Evolutionary conservation across 2,888 invertebrate genomes (phyloP).

Genomic region (Nomada fabriciana): DNA sequence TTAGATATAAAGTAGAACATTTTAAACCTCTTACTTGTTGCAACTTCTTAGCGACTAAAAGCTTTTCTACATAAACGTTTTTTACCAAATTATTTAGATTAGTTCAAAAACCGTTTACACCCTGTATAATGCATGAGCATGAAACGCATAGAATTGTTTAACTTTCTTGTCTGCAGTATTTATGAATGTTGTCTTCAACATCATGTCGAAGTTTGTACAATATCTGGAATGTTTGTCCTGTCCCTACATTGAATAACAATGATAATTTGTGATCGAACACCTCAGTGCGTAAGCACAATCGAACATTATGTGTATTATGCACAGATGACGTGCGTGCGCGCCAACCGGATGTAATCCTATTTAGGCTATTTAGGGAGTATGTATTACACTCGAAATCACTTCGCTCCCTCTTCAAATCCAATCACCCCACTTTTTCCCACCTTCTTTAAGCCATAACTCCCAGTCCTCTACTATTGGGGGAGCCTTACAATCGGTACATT

Average conservation of each 20-base stretch:
- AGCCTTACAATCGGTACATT: no score
- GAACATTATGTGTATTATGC: slow-evolving; percentile 12
- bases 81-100: no score
- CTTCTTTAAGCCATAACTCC: slow-evolving; percentile 19
- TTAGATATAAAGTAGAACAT: no score
- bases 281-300: slow-evolving; percentile 50
- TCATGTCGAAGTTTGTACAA: no score
- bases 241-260: slow-evolving; percentile 40
- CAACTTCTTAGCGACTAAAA: no score
- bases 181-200: no score
- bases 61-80: no score
- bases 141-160: no score
- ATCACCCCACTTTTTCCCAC: slow-evolving; percentile 59
- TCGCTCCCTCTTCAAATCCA: slow-evolving; percentile 60
- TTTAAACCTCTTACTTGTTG: no score
- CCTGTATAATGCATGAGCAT: no score
- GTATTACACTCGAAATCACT: slow-evolving; percentile 71
- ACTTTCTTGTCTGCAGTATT: no score
- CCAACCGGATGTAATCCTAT: slow-evolving; percentile 72
- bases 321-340: slow-evolving; percentile 9
- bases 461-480: not conserved
- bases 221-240: not conserved
- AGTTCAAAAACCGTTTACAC: no score
- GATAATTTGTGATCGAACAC: slow-evolving; percentile 44
- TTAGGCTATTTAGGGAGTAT: slow-evolving; percentile 76